Evolutionary conservation across 2,113 vertebrate genomes (phyloP), one percentile per base, ranked within the genome.

Genomic region (Caloenas nicobarica): DNA sequence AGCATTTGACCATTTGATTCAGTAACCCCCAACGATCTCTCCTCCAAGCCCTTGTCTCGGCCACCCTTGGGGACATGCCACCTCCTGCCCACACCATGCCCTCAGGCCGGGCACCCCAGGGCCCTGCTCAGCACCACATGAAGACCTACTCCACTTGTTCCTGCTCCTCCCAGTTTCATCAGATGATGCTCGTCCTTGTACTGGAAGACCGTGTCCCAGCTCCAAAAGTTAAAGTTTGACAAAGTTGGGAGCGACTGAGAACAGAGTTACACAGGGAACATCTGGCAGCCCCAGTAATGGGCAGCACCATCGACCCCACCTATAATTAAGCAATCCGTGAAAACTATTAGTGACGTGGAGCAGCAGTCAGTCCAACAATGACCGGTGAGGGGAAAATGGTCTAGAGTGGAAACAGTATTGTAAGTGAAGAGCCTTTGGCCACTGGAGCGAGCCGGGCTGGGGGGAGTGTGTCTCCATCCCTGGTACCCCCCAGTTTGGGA

Each of bases 391-490:
- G 48, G 28, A 11, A 76, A 89, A 60, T 1, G 6, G 3, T 40
- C 62, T 62, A 53, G 65, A 38, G n/a, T 50, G 53, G 51, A 74
- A 84, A 65, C 40, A 34, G 0, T 50, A n/a, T n/a, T 61, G 28
- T 16, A 31, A 69, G 13, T 0, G 0, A 77, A 61, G n/a, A 3
- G 9, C 28, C 24, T 4, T 4, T 7, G 38, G 62, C 28, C 34
- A 13, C 18, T n/a, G 58, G 38, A 65, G 9, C 3, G 2, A 42
- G 56, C 16, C 0, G 0, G 60, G 60, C 46, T 58, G 26, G 26
- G 12, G 40, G 22, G 2, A 54, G 25, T 1, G 6, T 56, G 21
- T 13, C 24, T 77, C 54, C 38, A 31, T 13, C 77, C 54, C 60
- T 10, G 50, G 79, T 36, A 93, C 21, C n/a, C 8, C 11, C 53